phyloP scores from a whole-genome alignment of 2,888 invertebrate species.

The Leptopilina myrica region DNA sequence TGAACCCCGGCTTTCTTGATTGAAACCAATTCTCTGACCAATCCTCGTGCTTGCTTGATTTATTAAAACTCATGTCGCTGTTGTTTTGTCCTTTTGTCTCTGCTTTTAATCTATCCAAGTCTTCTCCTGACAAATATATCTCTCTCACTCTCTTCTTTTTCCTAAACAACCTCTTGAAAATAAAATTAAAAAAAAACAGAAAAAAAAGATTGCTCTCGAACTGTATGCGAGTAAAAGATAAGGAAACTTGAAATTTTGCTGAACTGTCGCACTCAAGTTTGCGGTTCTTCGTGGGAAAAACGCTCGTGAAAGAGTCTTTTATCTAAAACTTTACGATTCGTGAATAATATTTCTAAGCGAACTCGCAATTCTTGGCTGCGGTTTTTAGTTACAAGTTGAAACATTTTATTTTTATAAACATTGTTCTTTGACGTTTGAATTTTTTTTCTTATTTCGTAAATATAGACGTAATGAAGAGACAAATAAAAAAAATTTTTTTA shows the following conservation, averaged over 20 bases:
- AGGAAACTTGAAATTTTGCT: constrained; percentile 16
- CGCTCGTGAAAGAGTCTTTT: background rate
- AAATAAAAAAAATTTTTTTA: no score
- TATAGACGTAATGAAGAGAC: no score
- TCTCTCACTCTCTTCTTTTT: background rate
- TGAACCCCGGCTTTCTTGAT: constrained; percentile 67
- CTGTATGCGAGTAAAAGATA: constrained; percentile 2
- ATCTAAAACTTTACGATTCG: constrained; percentile 26
- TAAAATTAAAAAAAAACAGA: background rate
- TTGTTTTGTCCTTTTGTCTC: constrained; percentile 73
- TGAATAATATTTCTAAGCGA: constrained; percentile 7
- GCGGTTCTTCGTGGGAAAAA: constrained; percentile 29
- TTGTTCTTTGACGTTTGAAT: no score
- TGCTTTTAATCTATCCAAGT: constrained; percentile 60
- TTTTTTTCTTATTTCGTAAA: no score
- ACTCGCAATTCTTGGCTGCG: background rate
- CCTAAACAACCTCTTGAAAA: constrained; percentile 2
- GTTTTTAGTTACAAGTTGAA: no score
- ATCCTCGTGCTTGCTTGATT: constrained; percentile 66
- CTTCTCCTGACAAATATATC: background rate
- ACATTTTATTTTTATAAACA: no score
- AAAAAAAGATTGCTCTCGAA: background rate
- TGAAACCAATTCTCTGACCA: constrained; percentile 74
- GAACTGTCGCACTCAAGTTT: background rate
- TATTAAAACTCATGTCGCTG: constrained; percentile 71